These are phyloP conservation scores for Eptatretus burgeri DNA, from an alignment of 2,113 vertebrate genomes.

Conservation along the genomic window DNA sequence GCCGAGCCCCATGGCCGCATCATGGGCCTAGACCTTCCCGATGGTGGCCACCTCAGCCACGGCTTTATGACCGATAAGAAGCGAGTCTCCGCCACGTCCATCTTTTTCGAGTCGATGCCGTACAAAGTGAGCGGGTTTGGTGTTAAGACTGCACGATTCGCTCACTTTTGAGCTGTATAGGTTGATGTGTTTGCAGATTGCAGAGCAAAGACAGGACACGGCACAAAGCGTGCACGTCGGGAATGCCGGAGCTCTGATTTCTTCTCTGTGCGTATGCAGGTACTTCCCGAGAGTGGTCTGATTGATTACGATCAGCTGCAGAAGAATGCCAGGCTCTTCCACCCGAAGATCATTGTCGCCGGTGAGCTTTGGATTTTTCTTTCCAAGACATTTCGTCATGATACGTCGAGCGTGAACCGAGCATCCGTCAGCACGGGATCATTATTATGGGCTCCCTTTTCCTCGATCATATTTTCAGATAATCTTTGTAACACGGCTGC, in stretches of 20 bases:
- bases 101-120: conserved; percentile 94
- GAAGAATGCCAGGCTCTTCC: conserved; percentile 58
- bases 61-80: conserved; percentile 97
- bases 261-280: conserved; percentile 14
- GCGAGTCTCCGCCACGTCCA: conserved; percentile 72
- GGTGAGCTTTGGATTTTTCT: conserved; percentile 17
- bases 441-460: not conserved
- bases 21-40: conserved; percentile 84
- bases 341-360: conserved; percentile 66
- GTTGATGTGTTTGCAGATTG: too few species aligned
- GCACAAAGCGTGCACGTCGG: too few species aligned
- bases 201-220: too few species aligned
- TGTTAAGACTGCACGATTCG: not conserved
- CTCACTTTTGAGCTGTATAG: not conserved
- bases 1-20: conserved; percentile 82
- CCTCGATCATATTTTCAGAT: not conserved
- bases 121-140: conserved; percentile 36
- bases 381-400: not conserved
- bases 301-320: conserved; percentile 55
- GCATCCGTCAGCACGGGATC: too few species aligned
- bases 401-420: too few species aligned
- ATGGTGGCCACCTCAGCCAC: conserved; percentile 74
- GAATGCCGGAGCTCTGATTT: too few species aligned
- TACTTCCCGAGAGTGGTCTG: conserved; percentile 55
- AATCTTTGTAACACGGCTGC: not conserved